phyloP scores from a whole-genome alignment of 2,888 invertebrate genomes.

The Meganola albula region DNA sequence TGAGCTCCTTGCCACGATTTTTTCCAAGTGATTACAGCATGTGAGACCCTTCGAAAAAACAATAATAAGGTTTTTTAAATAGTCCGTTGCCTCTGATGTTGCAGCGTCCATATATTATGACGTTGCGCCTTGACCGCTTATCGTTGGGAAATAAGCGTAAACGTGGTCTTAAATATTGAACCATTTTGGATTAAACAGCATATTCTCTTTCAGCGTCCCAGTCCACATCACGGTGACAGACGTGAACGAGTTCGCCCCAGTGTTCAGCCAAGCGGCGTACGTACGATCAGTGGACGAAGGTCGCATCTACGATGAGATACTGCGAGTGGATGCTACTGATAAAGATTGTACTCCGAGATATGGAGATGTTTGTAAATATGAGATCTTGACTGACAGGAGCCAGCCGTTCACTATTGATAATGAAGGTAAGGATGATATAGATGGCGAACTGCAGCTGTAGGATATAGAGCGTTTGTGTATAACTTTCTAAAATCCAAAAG shows the following conservation, averaged over 20 bases:
- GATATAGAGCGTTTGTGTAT: too few relatives aligned
- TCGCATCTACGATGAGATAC: constrained; percentile 90
- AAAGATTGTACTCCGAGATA: constrained; percentile 96
- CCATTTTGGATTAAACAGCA: too few relatives aligned
- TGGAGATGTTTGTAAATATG: constrained; percentile 98
- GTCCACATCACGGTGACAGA: constrained; percentile 97
- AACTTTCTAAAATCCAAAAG: too few relatives aligned
- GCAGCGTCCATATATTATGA: too few relatives aligned
- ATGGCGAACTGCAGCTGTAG: not conserved
- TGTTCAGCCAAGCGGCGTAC: constrained; percentile 93
- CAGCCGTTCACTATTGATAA: constrained; percentile 94
- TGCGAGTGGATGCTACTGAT: constrained; percentile 94
- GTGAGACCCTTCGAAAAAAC: too few relatives aligned
- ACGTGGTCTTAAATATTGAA: not conserved
- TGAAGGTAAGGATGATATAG: constrained; percentile 79
- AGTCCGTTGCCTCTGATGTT: too few relatives aligned
- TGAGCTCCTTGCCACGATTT: too few relatives aligned
- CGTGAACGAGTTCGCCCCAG: constrained; percentile 96
- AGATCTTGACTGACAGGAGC: constrained; percentile 85
- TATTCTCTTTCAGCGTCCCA: constrained; percentile 83
- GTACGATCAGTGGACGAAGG: constrained; percentile 94
- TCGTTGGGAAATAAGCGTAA: too few relatives aligned
- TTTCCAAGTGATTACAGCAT: too few relatives aligned
- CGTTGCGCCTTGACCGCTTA: not conserved
- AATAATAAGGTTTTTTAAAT: too few relatives aligned